These are phyloP conservation scores for Myodes glareolus DNA, from an alignment of 2,113 vertebrate genomes.

Conservation along the genomic window DNA sequence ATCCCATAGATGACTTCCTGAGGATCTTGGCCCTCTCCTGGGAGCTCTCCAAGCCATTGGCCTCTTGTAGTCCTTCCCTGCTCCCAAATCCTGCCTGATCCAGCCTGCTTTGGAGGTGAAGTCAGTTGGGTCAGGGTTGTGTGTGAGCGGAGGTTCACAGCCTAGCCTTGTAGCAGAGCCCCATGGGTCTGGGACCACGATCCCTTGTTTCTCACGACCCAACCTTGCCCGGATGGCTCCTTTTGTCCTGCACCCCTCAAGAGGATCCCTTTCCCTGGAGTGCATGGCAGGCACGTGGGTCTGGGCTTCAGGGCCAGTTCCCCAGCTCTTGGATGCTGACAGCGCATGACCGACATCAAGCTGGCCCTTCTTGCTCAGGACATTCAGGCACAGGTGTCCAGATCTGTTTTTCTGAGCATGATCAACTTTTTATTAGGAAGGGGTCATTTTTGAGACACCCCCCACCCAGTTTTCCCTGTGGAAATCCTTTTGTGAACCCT, in stretches of 20 bases:
- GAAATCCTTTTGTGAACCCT: conserved; percentile 49
- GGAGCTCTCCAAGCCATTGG: no score
- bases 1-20: no score
- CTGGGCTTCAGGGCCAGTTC: fast-evolving
- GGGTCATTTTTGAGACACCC: conserved; percentile 8
- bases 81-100: fast-evolving
- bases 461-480: neutral
- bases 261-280: neutral
- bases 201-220: neutral
- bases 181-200: no score
- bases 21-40: neutral
- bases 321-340: neutral
- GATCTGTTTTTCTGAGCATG: neutral
- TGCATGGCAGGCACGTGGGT: neutral
- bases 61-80: neutral
- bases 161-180: neutral
- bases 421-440: neutral
- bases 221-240: neutral
- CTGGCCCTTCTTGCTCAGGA: neutral
- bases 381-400: neutral
- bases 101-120: neutral
- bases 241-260: neutral
- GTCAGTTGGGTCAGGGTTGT: neutral
- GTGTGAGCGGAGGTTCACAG: no score
- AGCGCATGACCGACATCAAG: neutral